Conservation (phyloP, 1,140 invertebrate species). For the Euwallacea fornicatus region DNA sequence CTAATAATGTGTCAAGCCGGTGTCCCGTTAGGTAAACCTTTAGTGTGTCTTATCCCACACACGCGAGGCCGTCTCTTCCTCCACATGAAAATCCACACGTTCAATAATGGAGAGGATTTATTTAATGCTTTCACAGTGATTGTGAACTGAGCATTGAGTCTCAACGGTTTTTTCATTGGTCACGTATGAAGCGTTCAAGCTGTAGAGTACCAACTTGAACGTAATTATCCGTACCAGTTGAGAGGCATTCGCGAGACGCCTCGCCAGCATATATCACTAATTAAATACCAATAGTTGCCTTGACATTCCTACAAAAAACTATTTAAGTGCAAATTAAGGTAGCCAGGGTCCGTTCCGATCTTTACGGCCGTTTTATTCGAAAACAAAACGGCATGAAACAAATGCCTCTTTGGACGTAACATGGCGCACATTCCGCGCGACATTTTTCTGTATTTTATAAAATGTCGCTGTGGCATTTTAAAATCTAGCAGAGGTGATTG, state of each 20-base stretch:
- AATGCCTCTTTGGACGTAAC: slow-evolving; percentile 14
- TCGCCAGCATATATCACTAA: slow-evolving; percentile 22
- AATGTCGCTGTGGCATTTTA: slow-evolving; percentile 17
- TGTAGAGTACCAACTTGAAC: no score
- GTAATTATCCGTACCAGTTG: no score
- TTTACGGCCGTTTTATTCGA: slow-evolving; percentile 20
- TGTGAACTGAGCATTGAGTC: no score
- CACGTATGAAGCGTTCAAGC: no score
- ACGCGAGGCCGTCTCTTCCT: background rate
- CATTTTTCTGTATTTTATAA: slow-evolving; percentile 22
- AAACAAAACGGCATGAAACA: slow-evolving; percentile 21
- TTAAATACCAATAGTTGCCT: slow-evolving; percentile 29
- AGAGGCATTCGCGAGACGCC: no score
- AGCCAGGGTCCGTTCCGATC: slow-evolving; percentile 13
- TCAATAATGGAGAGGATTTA: no score
- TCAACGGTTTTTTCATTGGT: no score
- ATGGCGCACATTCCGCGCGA: slow-evolving; percentile 16
- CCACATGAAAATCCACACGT: background rate
- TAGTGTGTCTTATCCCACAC: slow-evolving; percentile 1
- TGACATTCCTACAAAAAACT: slow-evolving; percentile 28
- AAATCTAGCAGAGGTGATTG: slow-evolving; percentile 21
- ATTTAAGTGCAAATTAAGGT: slow-evolving; percentile 34
- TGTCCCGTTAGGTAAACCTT: background rate
- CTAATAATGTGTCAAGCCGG: no score
- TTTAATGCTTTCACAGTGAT: no score